phyloP scores from a whole-genome alignment of 2,888 invertebrate species.

The Eledona agricola region DNA sequence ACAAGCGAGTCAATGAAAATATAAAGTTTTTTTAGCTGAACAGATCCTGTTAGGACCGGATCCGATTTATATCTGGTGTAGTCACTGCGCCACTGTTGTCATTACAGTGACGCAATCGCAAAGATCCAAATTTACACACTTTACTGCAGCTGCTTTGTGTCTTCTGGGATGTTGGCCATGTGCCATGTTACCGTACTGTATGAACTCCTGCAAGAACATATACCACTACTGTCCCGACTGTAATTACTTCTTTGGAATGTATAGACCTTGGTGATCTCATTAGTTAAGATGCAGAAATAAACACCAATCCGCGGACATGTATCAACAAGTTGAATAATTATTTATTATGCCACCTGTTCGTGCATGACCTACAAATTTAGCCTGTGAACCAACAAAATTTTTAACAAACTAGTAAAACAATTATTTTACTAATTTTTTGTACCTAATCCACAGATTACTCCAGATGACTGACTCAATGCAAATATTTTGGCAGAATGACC shows the following conservation, averaged over 20 bases:
- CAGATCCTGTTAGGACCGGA: conserved; percentile 56
- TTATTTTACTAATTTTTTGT: too few species aligned
- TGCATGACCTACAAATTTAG: too few species aligned
- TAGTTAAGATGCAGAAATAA: too few species aligned
- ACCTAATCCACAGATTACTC: too few species aligned
- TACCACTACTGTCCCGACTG: conserved; percentile 60
- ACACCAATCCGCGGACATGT: too few species aligned
- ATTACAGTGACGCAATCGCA: conserved; percentile 53
- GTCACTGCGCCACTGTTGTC: conserved; percentile 55
- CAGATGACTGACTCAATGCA: too few species aligned
- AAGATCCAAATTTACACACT: conserved; percentile 55
- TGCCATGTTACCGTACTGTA: conserved; percentile 58
- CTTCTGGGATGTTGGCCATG: conserved; percentile 61
- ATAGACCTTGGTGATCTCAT: conserved; percentile 55
- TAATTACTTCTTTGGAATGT: conserved; percentile 57
- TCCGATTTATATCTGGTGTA: conserved; percentile 56
- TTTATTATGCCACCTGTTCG: too few species aligned
- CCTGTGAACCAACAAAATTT: too few species aligned
- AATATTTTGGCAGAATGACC: too few species aligned
- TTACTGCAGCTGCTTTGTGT: conserved; percentile 57
- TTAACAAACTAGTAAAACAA: too few species aligned
- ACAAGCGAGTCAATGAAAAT: too few species aligned
- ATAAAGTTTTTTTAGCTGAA: conserved; percentile 49
- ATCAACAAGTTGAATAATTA: too few species aligned
- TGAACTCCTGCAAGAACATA: conserved; percentile 58